Evolutionary conservation across 2,888 invertebrate genomes (phyloP).

Genomic region (Limenitis camilla): DNA sequence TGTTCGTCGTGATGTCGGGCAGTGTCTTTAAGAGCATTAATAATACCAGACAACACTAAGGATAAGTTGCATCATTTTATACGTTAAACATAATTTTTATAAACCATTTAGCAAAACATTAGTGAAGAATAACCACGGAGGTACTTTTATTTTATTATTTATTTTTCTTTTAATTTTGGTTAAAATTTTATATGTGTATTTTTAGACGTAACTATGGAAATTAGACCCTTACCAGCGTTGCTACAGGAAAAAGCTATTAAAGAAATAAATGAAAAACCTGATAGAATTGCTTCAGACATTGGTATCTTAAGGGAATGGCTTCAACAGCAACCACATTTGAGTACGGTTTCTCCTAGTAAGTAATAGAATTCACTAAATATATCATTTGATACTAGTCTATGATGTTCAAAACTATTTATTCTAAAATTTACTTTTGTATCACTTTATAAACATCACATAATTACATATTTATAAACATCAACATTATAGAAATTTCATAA

Average conservation of each 20-base stretch:
- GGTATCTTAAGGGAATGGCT: constrained; percentile 61
- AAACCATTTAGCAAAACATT: no score
- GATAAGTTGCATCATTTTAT: no score
- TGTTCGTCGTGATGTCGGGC: no score
- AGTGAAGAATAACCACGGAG: no score
- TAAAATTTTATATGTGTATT: background rate
- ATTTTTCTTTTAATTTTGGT: no score
- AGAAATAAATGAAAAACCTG: constrained; percentile 66
- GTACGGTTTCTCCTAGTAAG: constrained; percentile 53
- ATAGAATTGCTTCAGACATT: constrained; percentile 45
- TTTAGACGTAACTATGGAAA: background rate
- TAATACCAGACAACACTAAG: no score
- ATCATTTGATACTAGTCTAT: background rate
- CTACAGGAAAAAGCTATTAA: constrained; percentile 54
- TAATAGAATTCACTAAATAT: constrained; percentile 4
- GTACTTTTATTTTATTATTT: background rate
- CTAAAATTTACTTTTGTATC: no score
- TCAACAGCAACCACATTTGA: constrained; percentile 63
- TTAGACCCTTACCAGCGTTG: constrained; percentile 41
- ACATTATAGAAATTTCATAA: no score
- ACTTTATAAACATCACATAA: no score
- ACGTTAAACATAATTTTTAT: no score
- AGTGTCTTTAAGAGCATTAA: no score
- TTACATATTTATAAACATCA: no score
- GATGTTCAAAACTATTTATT: background rate